These are phyloP conservation scores for Pelagia noctiluca DNA, from an alignment of 30 jellyfish, hydroid and myxozoan species.

Conservation along the genomic window DNA sequence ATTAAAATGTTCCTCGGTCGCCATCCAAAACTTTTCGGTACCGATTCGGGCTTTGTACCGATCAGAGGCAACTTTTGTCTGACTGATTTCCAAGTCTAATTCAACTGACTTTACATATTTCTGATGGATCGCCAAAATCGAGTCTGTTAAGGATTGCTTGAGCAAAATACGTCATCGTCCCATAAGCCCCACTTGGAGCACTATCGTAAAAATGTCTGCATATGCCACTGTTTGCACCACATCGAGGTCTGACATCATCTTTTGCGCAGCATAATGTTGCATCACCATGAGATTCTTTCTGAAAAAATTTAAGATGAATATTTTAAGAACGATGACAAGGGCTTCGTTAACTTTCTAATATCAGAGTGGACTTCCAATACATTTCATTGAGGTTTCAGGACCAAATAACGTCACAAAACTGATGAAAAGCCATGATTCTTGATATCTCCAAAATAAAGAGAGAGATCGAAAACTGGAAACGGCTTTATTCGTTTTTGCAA, in stretches of 20 bases:
- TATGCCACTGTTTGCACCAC: constrained; percentile 89
- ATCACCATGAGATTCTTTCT: constrained; percentile 85
- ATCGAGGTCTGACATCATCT: constrained; percentile 49
- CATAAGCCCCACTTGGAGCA: constrained; percentile 99
- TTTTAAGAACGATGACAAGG: not conserved
- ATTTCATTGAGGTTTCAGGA: too few relatives aligned
- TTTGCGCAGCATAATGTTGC: constrained; percentile 97
- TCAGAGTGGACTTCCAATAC: too few relatives aligned
- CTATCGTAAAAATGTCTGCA: constrained; percentile 95
- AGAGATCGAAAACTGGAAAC: too few relatives aligned
- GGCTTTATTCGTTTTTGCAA: too few relatives aligned
- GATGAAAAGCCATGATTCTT: too few relatives aligned
- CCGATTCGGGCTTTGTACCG: too few relatives aligned
- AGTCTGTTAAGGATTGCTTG: constrained; percentile 79
- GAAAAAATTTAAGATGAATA: not conserved
- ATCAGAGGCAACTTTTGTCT: too few relatives aligned
- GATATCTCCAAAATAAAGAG: too few relatives aligned
- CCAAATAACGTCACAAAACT: too few relatives aligned
- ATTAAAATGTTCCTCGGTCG: too few relatives aligned
- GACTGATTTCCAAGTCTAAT: too few relatives aligned
- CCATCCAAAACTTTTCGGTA: too few relatives aligned
- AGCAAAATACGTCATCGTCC: constrained; percentile 95
- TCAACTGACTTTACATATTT: constrained; percentile 73
- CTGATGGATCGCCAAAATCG: constrained; percentile 69
- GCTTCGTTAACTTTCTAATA: not conserved